Evolutionary conservation across 2,797 vertebrate genomes (phyloP).

Genomic region (Typhlichthys eigenmanni): DNA sequence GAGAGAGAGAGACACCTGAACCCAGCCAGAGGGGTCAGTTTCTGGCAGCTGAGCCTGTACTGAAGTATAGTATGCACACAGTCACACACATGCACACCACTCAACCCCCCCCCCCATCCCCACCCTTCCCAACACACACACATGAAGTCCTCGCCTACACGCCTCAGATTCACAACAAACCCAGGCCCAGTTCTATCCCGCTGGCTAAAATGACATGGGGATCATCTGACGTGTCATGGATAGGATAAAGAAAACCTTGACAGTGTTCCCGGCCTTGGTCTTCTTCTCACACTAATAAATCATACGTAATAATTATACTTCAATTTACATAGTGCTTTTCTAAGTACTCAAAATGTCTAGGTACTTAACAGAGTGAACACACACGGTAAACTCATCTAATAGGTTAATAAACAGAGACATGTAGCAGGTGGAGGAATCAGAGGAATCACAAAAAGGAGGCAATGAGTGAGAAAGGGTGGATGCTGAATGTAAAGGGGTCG

Average conservation of each 20-base stretch:
- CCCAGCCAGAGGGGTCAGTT: constrained; percentile 38
- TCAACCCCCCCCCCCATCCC: background rate
- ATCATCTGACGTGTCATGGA: constrained; percentile 66
- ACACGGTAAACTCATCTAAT: too few species aligned
- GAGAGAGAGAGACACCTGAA: constrained; percentile 52
- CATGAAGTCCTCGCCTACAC: constrained; percentile 32
- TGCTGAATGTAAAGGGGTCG: too few species aligned
- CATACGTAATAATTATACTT: too few species aligned
- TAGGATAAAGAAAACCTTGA: constrained; percentile 56
- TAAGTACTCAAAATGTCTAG: constrained; percentile 21
- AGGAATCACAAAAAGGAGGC: too few species aligned
- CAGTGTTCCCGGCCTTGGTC: constrained; percentile 13
- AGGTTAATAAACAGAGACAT: too few species aligned
- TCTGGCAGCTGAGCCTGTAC: constrained; percentile 43
- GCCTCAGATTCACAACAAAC: constrained; percentile 51
- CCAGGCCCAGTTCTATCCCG: constrained; percentile 65
- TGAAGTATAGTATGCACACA: background rate
- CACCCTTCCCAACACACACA: constrained; percentile 10
- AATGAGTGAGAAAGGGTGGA: too few species aligned
- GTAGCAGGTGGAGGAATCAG: too few species aligned
- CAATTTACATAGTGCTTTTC: constrained; percentile 7
- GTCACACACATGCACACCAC: constrained; percentile 14
- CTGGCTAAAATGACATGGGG: constrained; percentile 66
- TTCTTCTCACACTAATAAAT: constrained; percentile 15
- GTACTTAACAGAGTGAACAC: too few species aligned